A percentile compares a stretch with the other conserved stretches of the same genome.
These are phyloP conservation scores for Halocaridina rubra DNA, from an alignment of 2,888 invertebrate genomes.

Conservation along the genomic window DNA sequence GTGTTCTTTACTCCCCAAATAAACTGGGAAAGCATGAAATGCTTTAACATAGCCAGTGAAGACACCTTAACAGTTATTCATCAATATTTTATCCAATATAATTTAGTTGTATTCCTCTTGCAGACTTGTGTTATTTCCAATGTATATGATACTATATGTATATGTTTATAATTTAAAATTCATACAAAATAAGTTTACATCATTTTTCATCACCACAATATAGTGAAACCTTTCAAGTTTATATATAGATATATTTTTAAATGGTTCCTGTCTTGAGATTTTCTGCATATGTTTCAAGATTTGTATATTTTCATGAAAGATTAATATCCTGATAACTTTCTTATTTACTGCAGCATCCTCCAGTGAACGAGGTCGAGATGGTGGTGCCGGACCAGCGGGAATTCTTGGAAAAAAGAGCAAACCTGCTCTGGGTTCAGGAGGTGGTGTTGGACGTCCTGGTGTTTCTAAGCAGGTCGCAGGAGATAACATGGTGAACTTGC, in stretches of 20 bases:
- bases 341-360: constrained; percentile 5
- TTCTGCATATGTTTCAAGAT: background rate
- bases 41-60: too few species aligned
- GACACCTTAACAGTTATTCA: too few species aligned
- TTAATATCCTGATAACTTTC: background rate
- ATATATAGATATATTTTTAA: background rate
- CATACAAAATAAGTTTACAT: background rate
- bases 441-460: constrained; percentile 71
- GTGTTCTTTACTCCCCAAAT: too few species aligned
- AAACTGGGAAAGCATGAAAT: too few species aligned
- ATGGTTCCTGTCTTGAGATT: background rate
- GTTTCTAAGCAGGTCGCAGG: constrained; percentile 65
- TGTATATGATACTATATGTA: too few species aligned
- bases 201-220: background rate
- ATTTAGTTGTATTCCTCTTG: too few species aligned
- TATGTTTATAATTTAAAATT: too few species aligned
- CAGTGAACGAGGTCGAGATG: constrained; percentile 57
- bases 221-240: background rate
- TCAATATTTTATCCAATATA: too few species aligned
- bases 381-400: constrained; percentile 37
- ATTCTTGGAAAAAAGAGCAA: constrained; percentile 55
- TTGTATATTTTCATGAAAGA: background rate
- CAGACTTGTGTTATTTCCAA: too few species aligned
- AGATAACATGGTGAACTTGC: constrained; percentile 58
- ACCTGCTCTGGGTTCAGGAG: constrained; percentile 26